Conservation (phyloP, 2,888 invertebrate genomes). For the Byasa hedistus region DNA sequence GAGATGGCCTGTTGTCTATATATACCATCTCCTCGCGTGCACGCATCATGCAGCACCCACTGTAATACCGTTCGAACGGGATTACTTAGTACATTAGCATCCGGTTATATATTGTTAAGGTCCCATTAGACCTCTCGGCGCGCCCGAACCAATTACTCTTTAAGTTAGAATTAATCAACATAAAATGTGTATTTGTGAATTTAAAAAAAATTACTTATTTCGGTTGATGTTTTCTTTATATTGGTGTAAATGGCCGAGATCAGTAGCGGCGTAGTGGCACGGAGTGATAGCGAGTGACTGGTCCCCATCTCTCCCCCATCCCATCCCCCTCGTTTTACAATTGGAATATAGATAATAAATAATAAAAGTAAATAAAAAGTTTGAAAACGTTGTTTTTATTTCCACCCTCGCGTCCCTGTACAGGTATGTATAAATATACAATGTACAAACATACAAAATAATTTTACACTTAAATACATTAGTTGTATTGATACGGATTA, state of each 20-base stretch:
- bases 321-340: conserved; percentile 65
- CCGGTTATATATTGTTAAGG: conserved; percentile 36
- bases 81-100: conserved; percentile 29
- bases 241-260: conserved; percentile 76
- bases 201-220: conserved; percentile 61
- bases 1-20: conserved; percentile 49
- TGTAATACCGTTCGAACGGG: conserved; percentile 29
- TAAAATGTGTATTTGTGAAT: conserved; percentile 80
- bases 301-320: conserved; percentile 41
- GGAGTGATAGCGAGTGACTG: conserved; percentile 74
- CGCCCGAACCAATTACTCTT: conserved; percentile 55
- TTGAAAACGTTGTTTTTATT: conserved; percentile 65
- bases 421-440: conserved; percentile 54
- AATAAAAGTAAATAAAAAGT: conserved; percentile 68
- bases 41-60: conserved; percentile 36
- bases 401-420: conserved; percentile 36
- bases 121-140: conserved; percentile 45
- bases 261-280: conserved; percentile 73
- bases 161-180: conserved; percentile 74
- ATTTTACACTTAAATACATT: conserved; percentile 33
- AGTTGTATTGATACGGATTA: background rate
- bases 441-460: conserved; percentile 56
- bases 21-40: conserved; percentile 39
- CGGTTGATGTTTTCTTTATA: conserved; percentile 75
- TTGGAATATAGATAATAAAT: conserved; percentile 78